These are phyloP conservation scores for Agrotis exclamationis DNA, from an alignment of 2,888 invertebrate species.

Conservation along the genomic window DNA sequence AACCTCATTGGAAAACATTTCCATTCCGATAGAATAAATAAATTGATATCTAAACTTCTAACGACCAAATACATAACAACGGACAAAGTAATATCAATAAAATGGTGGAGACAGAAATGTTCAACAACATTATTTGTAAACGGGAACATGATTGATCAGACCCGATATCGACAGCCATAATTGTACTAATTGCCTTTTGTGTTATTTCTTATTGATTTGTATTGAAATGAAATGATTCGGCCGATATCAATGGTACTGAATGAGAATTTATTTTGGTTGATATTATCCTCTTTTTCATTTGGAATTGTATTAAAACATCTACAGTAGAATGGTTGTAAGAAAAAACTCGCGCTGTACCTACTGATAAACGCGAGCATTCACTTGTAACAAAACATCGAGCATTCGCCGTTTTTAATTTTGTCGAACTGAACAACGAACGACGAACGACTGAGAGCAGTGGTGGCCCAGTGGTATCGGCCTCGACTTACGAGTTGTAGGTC, in stretches of 20 bases:
- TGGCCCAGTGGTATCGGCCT: too few species aligned
- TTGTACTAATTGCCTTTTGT: slow-evolving; percentile 39
- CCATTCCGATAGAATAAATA: neutral
- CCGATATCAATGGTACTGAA: neutral
- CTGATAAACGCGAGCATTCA: too few species aligned
- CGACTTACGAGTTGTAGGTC: too few species aligned
- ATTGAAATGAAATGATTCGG: slow-evolving; percentile 9
- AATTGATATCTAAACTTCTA: neutral
- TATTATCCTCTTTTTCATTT: too few species aligned
- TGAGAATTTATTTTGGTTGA: neutral
- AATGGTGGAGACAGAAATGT: slow-evolving; percentile 6
- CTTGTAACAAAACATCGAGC: too few species aligned
- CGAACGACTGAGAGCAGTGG: too few species aligned
- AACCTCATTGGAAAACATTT: neutral
- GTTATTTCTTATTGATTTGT: slow-evolving; percentile 27
- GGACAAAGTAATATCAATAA: slow-evolving; percentile 26
- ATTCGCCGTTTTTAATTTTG: too few species aligned
- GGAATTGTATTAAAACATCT: too few species aligned
- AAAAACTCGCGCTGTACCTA: too few species aligned
- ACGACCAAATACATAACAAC: neutral
- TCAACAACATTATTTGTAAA: slow-evolving; percentile 15
- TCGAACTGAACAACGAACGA: too few species aligned
- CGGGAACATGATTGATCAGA: slow-evolving; percentile 47
- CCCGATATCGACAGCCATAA: slow-evolving; percentile 16
- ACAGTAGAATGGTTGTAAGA: too few species aligned